These are phyloP conservation scores for Euglossa dilemma DNA, from an alignment of 1,140 invertebrate species.

Conservation along the genomic window DNA sequence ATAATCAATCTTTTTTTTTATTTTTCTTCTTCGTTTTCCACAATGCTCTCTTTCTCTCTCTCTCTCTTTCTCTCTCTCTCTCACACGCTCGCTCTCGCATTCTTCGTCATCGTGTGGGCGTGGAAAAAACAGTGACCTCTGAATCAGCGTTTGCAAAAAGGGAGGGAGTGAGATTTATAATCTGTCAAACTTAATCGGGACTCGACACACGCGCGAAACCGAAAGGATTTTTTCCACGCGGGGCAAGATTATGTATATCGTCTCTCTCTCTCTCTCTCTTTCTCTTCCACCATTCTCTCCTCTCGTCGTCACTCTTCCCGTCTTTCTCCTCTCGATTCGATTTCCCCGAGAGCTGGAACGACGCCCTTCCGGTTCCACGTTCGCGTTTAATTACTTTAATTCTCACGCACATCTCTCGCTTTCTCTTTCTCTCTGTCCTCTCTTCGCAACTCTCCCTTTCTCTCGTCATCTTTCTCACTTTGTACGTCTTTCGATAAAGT, in stretches of 20 bases:
- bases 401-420: neutral
- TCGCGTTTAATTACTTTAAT: conserved; percentile 9
- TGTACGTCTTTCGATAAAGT: conserved; percentile 67
- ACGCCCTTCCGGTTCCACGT: conserved; percentile 34
- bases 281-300: neutral
- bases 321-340: neutral
- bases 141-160: conserved; percentile 50
- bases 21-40: conserved; percentile 9
- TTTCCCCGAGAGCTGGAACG: neutral
- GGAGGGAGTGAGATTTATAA: conserved; percentile 72
- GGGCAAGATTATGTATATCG: neutral
- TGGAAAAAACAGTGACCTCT: conserved; percentile 42
- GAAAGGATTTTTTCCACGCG: conserved; percentile 16
- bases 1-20: conserved; percentile 18
- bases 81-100: neutral
- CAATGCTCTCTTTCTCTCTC: neutral
- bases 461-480: conserved; percentile 48
- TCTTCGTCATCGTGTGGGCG: conserved; percentile 17
- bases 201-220: conserved; percentile 64
- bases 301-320: neutral
- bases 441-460: too few relatives aligned
- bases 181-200: conserved; percentile 80
- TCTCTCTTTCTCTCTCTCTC: neutral
- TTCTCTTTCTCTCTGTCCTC: neutral
- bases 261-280: neutral